These are phyloP conservation scores for Philotrypesis tridentata DNA, from an alignment of 1,140 invertebrate genomes.

Conservation along the genomic window DNA sequence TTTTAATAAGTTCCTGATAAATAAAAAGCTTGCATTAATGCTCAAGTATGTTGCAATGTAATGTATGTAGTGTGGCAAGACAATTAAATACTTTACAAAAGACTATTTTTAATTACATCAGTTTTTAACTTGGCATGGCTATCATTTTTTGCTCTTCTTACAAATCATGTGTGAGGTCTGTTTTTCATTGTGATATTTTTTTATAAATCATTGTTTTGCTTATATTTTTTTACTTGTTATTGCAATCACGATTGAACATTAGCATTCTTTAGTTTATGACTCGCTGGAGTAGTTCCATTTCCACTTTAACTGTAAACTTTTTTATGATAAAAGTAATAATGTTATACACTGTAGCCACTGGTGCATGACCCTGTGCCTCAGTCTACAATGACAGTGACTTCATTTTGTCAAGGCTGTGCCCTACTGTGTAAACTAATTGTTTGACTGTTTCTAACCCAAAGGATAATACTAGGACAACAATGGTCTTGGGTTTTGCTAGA, in stretches of 20 bases:
- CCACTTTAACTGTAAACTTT: slow-evolving; percentile 44
- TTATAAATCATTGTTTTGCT: slow-evolving; percentile 1
- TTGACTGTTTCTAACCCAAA: not conserved
- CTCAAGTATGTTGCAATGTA: not conserved
- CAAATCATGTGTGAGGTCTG: not conserved
- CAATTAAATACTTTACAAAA: no score
- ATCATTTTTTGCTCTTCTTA: not conserved
- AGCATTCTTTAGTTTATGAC: slow-evolving; percentile 4
- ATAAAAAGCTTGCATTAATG: not conserved
- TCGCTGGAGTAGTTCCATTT: slow-evolving; percentile 15
- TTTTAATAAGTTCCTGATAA: not conserved
- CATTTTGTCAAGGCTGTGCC: slow-evolving; percentile 15
- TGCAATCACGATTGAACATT: slow-evolving; percentile 6
- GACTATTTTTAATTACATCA: no score
- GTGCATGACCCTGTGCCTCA: slow-evolving; percentile 31
- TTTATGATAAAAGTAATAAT: slow-evolving; percentile 38
- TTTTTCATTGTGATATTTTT: not conserved
- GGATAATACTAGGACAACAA: not conserved
- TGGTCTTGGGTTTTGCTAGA: not conserved
- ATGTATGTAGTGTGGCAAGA: not conserved
- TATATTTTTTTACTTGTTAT: not conserved
- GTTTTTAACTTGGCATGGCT: not conserved
- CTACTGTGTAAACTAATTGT: slow-evolving; percentile 4
- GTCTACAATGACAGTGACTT: slow-evolving; percentile 23
- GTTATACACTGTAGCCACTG: slow-evolving; percentile 19